phyloP scores from a whole-genome alignment of 2,797 vertebrate species.

The Esox lucius region DNA sequence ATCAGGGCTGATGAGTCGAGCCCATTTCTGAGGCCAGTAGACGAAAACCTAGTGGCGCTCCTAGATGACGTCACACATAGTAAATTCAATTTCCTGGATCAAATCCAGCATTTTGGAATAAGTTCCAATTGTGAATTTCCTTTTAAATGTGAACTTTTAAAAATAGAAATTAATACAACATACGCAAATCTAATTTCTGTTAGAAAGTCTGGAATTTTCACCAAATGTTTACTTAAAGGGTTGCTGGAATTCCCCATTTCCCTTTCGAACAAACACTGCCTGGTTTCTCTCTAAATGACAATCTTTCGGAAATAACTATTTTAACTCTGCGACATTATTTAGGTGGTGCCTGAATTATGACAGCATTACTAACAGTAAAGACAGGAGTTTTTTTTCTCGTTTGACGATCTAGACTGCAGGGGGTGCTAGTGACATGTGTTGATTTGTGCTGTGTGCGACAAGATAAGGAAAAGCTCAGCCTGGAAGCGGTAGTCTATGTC shows the following conservation, averaged over 20 bases:
- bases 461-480: not conserved
- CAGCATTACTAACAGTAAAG: not conserved
- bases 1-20: conserved; percentile 73
- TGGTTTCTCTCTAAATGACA: not conserved
- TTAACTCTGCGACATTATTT: not conserved
- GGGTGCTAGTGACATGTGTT: not conserved
- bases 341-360: not conserved
- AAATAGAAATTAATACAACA: not conserved
- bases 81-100: conserved; percentile 31
- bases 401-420: not conserved
- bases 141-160: no score
- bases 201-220: not conserved
- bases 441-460: not conserved
- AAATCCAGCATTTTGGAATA: not conserved
- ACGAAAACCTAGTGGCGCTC: conserved; percentile 69
- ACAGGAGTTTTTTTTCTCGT: not conserved
- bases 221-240: not conserved
- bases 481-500: no score
- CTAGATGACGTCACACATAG: conserved; percentile 70
- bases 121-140: no score
- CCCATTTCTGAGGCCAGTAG: conserved; percentile 79
- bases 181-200: not conserved
- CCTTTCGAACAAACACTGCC: not conserved
- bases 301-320: not conserved
- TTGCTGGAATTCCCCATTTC: not conserved